phyloP scores from a whole-genome alignment of 2,113 vertebrate genomes.

The Atlantisia rogersi region DNA sequence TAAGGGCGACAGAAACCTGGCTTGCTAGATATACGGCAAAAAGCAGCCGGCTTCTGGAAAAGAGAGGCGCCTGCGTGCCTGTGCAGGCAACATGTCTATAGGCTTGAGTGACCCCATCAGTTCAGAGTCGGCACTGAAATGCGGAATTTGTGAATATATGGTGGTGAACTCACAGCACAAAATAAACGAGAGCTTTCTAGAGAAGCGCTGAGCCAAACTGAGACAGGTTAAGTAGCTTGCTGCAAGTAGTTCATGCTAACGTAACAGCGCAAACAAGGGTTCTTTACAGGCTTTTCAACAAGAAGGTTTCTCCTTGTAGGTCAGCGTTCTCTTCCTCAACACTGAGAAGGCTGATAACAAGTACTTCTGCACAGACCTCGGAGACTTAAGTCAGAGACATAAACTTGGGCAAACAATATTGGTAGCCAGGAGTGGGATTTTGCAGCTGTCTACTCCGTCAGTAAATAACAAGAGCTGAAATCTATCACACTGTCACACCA shows the following conservation, averaged over 20 bases:
- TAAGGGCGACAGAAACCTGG: fast-evolving
- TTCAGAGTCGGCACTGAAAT: neutral
- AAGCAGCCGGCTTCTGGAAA: neutral
- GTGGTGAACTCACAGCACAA: neutral
- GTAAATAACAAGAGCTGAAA: neutral
- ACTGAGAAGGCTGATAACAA: neutral
- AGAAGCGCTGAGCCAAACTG: neutral
- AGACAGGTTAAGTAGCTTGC: neutral
- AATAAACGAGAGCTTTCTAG: neutral
- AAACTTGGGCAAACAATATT: neutral
- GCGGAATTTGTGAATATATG: neutral
- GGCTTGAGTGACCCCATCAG: neutral
- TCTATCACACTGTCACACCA: neutral
- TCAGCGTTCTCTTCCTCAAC: neutral
- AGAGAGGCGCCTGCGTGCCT: fast-evolving
- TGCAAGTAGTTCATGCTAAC: neutral
- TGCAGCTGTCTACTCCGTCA: neutral
- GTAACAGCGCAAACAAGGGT: neutral
- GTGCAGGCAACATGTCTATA: fast-evolving
- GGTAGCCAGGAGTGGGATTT: neutral
- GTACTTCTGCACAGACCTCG: neutral
- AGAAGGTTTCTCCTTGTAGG: neutral
- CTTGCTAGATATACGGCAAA: fast-evolving
- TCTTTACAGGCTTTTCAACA: neutral
- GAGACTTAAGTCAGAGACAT: neutral